Evolutionary conservation across 2,888 invertebrate species (phyloP), one percentile per base, ranked within the genome.

Genomic region (Agrotis ipsilon): DNA sequence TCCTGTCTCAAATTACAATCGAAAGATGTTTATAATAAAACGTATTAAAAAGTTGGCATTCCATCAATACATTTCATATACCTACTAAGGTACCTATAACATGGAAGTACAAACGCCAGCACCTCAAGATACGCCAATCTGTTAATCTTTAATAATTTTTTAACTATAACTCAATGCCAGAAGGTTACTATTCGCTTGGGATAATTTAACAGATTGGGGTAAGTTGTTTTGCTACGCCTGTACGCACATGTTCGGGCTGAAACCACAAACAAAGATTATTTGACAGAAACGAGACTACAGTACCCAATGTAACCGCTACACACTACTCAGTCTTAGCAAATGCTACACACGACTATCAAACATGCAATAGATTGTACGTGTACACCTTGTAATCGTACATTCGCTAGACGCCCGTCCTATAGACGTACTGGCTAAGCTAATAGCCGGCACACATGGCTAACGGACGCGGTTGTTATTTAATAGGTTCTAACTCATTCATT

Each of bases 311-410:
- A 75, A 80, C 80, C 62, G 80, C 81, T 82, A 84, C 81, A 83
- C 75, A 70, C 87, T 91, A 90, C 86, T 91, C 92, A 91, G 91
- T 91, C 92, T 91, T 87, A 83, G 87, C 87, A 84, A 83, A 76
- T 58, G 66, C 78, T 80, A 71, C 75, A 79, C 76, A 77, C 79
- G 61, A 46, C 46, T 45, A 27, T 32, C 16, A 39, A 45, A 39
- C 54, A 49, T 21, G 32, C 65, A 52, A 24, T 24, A 52, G 52
- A 52, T 24, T 52, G 52, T 52, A 52, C 52, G 24, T 52, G 52
- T 24, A 19, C 21, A 54, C 74, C 32, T 21, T 27, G 66, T 55
- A 72, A 57, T 55, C 66, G 55, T 55, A 52, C 46, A 14, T 24
- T 27, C 18, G 48, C 18, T 13, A 32, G 27, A 21, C 27, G 43